phyloP scores from a whole-genome alignment of 2,888 invertebrate genomes.

The Melanostoma mellinum region DNA sequence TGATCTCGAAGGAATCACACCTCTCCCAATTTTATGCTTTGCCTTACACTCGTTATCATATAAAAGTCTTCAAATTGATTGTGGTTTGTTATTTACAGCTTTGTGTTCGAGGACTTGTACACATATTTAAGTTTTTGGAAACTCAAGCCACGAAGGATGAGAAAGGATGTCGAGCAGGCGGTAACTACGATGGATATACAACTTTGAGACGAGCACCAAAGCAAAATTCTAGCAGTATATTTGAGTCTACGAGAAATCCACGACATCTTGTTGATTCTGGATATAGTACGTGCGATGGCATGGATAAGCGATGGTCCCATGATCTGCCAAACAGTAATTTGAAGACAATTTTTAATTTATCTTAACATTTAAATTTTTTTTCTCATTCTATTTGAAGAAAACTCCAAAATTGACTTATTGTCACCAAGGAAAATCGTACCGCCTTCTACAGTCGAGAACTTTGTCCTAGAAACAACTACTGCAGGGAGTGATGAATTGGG shows the following conservation, averaged over 20 bases:
- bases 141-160: slow-evolving; percentile 90
- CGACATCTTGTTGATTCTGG: slow-evolving; percentile 93
- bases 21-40: too few species aligned
- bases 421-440: slow-evolving; percentile 75
- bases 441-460: slow-evolving; percentile 75
- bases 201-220: slow-evolving; percentile 80
- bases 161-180: slow-evolving; percentile 79
- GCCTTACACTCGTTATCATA: not conserved
- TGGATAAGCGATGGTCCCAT: slow-evolving; percentile 93
- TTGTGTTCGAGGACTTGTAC: slow-evolving; percentile 95
- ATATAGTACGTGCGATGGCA: slow-evolving; percentile 92
- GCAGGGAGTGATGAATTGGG: slow-evolving; percentile 74
- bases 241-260: slow-evolving; percentile 78
- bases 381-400: slow-evolving; percentile 34
- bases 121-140: slow-evolving; percentile 97
- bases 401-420: slow-evolving; percentile 43
- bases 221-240: slow-evolving; percentile 78
- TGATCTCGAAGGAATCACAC: too few species aligned
- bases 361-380: not conserved
- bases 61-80: not conserved
- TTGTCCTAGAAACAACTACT: slow-evolving; percentile 78
- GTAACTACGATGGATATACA: slow-evolving; percentile 81
- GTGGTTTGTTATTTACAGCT: slow-evolving; percentile 74
- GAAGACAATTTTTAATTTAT: not conserved
- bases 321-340: slow-evolving; percentile 84